These are phyloP conservation scores for Stigmatopora argus DNA, from an alignment of 2,113 vertebrate species.

Conservation along the genomic window DNA sequence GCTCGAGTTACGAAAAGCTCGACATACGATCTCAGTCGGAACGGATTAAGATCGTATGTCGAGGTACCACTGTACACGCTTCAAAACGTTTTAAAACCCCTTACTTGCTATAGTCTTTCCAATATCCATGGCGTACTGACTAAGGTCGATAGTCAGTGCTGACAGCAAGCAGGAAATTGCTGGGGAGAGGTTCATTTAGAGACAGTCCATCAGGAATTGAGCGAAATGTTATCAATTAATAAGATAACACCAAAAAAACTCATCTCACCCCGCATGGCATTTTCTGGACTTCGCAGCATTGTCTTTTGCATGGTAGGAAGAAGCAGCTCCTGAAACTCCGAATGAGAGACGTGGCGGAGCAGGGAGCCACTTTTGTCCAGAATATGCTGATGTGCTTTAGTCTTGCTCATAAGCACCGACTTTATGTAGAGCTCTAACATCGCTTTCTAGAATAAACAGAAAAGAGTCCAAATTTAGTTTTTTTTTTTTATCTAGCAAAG, in stretches of 20 bases:
- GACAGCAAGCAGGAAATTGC: slow-evolving; percentile 84
- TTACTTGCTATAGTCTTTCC: slow-evolving; percentile 88
- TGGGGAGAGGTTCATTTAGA: slow-evolving; percentile 44
- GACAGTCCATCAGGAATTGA: background rate
- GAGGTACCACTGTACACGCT: too few species aligned
- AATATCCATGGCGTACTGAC: slow-evolving; percentile 91
- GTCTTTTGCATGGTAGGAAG: slow-evolving; percentile 90
- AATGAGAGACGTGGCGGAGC: slow-evolving; percentile 83
- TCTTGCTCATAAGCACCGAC: slow-evolving; percentile 92
- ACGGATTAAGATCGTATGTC: too few species aligned
- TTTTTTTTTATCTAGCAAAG: background rate
- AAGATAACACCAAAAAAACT: background rate
- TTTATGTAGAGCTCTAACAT: slow-evolving; percentile 92
- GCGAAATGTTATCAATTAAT: too few species aligned
- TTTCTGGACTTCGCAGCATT: slow-evolving; percentile 90
- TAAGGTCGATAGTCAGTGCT: slow-evolving; percentile 90
- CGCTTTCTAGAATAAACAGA: slow-evolving; percentile 64
- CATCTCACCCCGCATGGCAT: slow-evolving; percentile 86
- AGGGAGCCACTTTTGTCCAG: slow-evolving; percentile 82
- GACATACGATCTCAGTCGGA: too few species aligned
- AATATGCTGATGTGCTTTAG: slow-evolving; percentile 82
- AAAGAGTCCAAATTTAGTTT: background rate
- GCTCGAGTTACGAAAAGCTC: too few species aligned
- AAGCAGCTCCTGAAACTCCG: slow-evolving; percentile 87
- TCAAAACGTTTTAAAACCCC: background rate